Conservation (phyloP, 2,888 invertebrate species). For the Barypeithes pellucidus region DNA sequence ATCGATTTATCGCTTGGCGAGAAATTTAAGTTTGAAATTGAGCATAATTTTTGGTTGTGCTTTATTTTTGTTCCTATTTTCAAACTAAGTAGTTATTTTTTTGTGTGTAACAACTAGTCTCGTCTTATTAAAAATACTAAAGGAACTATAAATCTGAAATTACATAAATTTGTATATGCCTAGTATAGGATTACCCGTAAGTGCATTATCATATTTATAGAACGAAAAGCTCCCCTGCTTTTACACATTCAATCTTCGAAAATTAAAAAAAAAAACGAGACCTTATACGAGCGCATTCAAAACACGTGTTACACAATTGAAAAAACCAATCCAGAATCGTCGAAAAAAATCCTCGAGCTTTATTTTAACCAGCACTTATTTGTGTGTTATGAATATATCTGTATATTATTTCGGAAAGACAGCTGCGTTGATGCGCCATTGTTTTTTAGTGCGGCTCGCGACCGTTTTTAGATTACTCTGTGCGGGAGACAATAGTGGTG, state of each 20-base stretch:
- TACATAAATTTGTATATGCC: conserved; percentile 37
- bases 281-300: conserved; percentile 52
- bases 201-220: conserved; percentile 47
- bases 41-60: too few relatives aligned
- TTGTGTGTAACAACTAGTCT: too few relatives aligned
- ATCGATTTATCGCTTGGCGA: too few relatives aligned
- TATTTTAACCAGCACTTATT: conserved; percentile 51
- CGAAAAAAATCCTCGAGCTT: conserved; percentile 54
- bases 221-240: conserved; percentile 48
- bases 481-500: conserved; percentile 56
- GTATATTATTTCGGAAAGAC: conserved; percentile 59
- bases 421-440: conserved; percentile 59
- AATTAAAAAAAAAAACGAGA: conserved; percentile 32
- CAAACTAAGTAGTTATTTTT: too few relatives aligned
- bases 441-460: conserved; percentile 60
- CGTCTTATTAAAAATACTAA: not conserved
- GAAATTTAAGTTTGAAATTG: too few relatives aligned
- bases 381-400: conserved; percentile 52
- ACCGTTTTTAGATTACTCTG: conserved; percentile 60
- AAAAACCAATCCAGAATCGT: conserved; percentile 54
- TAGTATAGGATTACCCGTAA: conserved; percentile 16
- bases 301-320: conserved; percentile 57
- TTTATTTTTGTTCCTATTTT: too few relatives aligned
- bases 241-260: conserved; percentile 21
- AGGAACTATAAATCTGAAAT: not conserved